A percentile compares a stretch with the other conserved stretches of the same genome.
These are phyloP conservation scores for Bubalus kerabau DNA, from an alignment of 2,113 vertebrate genomes.

Conservation along the genomic window DNA sequence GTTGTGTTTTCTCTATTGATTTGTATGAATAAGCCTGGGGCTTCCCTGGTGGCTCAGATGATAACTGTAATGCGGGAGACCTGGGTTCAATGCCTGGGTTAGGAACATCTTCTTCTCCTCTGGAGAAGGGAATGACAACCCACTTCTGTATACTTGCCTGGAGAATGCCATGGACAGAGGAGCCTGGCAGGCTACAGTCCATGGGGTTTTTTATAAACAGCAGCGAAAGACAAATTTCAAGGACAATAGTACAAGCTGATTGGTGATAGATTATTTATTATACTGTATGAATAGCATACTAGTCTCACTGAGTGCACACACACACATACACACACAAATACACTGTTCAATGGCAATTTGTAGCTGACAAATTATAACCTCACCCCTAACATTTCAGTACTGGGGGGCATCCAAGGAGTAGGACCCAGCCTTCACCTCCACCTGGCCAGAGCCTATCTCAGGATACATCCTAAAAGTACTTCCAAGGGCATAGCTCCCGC, in stretches of 20 bases:
- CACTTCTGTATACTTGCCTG: not conserved
- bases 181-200: not conserved
- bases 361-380: not conserved
- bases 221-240: not conserved
- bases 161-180: not conserved
- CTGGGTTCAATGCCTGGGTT: not conserved
- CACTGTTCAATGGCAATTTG: not conserved
- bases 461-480: not conserved
- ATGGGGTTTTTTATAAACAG: not conserved
- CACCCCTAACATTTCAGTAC: not conserved
- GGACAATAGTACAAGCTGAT: not conserved
- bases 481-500: not conserved
- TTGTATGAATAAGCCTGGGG: not conserved
- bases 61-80: not conserved
- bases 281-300: not conserved
- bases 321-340: not conserved
- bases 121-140: not conserved
- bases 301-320: not conserved
- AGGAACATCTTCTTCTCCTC: not conserved
- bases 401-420: accelerated
- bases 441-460: not conserved
- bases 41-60: not conserved
- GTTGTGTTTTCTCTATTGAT: not conserved
- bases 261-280: not conserved
- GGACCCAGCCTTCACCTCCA: not conserved